phyloP scores from a whole-genome alignment of 64 coral and sea anemone species.

The Dendrophyllia cribrosa region DNA sequence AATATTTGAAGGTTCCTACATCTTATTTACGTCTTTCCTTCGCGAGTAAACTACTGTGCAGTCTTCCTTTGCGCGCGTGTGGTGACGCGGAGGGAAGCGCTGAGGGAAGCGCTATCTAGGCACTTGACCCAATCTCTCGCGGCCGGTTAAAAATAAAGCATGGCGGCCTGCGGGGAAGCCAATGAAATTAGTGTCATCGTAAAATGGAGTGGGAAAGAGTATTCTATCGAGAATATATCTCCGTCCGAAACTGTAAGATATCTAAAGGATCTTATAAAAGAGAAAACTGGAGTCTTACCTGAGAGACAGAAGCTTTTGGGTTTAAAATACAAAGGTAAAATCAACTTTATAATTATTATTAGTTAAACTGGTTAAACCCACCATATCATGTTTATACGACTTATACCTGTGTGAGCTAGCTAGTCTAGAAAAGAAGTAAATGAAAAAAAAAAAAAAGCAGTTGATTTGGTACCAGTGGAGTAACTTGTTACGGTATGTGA shows the following conservation, averaged over 20 bases:
- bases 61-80: too few species aligned
- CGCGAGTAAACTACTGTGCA: not conserved
- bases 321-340: conserved; percentile 92
- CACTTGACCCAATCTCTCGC: not conserved
- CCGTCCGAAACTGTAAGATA: conserved; percentile 70
- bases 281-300: conserved; percentile 92
- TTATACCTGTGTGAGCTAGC: not conserved
- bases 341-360: not conserved
- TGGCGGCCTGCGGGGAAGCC: conserved; percentile 1
- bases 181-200: conserved; percentile 39
- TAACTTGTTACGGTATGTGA: not conserved
- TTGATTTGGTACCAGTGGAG: not conserved
- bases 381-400: too few species aligned
- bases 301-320: conserved; percentile 95
- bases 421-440: too few species aligned
- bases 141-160: not conserved
- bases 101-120: too few species aligned
- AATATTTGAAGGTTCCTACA: not conserved
- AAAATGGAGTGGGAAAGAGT: conserved; percentile 98
- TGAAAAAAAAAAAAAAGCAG: too few species aligned
- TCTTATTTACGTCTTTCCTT: not conserved
- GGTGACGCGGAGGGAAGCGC: too few species aligned
- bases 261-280: conserved; percentile 82
- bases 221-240: conserved; percentile 74
- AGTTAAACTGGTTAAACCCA: not conserved